Percentiles rank a stretch among this genome's conserved stretches.
Conservation (phyloP, 2,888 invertebrate species). For the Drosophila emarginata region DNA sequence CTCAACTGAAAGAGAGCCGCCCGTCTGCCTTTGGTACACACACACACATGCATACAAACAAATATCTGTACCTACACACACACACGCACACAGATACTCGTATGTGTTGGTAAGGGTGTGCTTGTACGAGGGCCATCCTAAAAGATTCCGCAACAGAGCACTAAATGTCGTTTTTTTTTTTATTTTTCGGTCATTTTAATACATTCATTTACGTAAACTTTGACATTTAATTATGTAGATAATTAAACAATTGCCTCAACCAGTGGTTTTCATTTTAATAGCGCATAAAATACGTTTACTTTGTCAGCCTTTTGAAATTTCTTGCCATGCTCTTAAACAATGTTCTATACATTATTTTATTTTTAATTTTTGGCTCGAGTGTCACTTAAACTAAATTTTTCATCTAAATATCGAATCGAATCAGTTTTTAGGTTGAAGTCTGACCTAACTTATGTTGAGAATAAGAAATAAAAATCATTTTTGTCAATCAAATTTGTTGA, state of each 20-base stretch:
- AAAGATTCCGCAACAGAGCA: conserved; percentile 4
- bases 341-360: background rate
- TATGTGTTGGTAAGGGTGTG: conserved; percentile 19
- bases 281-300: background rate
- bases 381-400: background rate
- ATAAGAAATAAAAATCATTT: too few relatives aligned
- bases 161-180: conserved; percentile 3
- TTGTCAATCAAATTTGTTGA: too few relatives aligned
- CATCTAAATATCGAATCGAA: background rate
- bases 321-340: background rate
- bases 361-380: background rate
- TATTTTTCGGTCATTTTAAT: conserved; percentile 6
- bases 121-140: conserved; percentile 5
- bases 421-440: too few relatives aligned
- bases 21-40: conserved; percentile 21
- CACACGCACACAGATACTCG: background rate
- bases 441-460: too few relatives aligned
- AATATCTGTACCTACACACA: background rate
- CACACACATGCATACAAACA: background rate
- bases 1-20: conserved; percentile 51
- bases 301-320: background rate
- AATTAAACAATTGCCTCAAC: conserved; percentile 6
- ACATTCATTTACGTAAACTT: background rate
- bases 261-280: background rate
- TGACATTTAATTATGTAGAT: conserved; percentile 4